A percentile compares a stretch with the other conserved stretches of the same genome.
These are phyloP conservation scores for Corydoras maculifer DNA, from an alignment of 2,113 vertebrate genomes.

Conservation along the genomic window DNA sequence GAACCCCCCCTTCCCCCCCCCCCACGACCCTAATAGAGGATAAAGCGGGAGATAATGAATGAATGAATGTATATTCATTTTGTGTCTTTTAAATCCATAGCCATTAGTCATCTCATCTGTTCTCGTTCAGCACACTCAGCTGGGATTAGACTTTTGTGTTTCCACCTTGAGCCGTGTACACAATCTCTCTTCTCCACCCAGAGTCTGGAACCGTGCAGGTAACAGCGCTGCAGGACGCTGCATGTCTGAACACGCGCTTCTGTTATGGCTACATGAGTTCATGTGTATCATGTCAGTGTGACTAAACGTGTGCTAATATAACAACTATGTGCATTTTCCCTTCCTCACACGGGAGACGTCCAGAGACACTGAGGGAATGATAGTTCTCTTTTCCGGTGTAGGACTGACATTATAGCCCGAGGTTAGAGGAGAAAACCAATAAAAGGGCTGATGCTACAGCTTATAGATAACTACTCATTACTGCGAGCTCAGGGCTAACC, in stretches of 20 bases:
- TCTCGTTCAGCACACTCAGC: background rate
- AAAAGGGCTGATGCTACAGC: background rate
- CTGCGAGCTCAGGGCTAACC: too few species aligned
- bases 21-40: too few species aligned
- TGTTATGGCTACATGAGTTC: conserved; percentile 9
- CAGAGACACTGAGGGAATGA: background rate
- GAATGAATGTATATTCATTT: too few species aligned
- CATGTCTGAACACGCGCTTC: conserved; percentile 14
- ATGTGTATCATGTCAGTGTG: conserved; percentile 9
- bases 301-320: conserved; percentile 27
- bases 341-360: background rate
- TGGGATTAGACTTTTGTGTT: conserved; percentile 6
- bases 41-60: too few species aligned
- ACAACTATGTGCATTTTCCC: conserved; percentile 13
- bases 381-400: background rate
- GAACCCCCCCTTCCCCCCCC: too few species aligned
- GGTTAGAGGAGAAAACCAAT: background rate
- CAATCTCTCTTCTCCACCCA: background rate
- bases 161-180: background rate
- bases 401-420: background rate
- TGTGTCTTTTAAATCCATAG: too few species aligned
- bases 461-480: too few species aligned
- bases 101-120: background rate
- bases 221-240: background rate
- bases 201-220: conserved; percentile 1